These are phyloP conservation scores for Drosophila anceps DNA, from an alignment of 2,888 invertebrate species.

Conservation along the genomic window DNA sequence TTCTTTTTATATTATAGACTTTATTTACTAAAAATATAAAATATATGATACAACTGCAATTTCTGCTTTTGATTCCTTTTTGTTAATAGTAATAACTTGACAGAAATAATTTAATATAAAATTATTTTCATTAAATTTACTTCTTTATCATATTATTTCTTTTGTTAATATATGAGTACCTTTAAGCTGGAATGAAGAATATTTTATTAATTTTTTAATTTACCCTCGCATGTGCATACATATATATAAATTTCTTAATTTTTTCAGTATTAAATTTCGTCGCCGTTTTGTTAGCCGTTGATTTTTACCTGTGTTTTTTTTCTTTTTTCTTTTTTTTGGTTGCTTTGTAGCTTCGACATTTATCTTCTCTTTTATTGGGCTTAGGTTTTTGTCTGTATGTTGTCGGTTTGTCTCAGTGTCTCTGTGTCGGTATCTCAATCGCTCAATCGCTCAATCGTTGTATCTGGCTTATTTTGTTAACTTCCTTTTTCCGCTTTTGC, in stretches of 20 bases:
- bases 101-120: no score
- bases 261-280: slow-evolving; percentile 68
- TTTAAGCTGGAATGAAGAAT: no score
- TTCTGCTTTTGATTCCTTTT: neutral
- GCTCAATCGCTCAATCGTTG: slow-evolving; percentile 73
- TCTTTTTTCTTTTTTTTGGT: neutral
- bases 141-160: neutral
- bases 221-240: slow-evolving; percentile 1
- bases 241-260: slow-evolving; percentile 69
- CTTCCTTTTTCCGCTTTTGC: slow-evolving; percentile 75
- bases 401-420: slow-evolving; percentile 36
- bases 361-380: slow-evolving; percentile 78
- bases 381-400: slow-evolving; percentile 51
- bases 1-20: no score
- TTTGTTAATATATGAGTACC: no score
- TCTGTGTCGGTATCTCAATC: slow-evolving; percentile 68
- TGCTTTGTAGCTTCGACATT: slow-evolving; percentile 61
- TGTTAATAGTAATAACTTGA: no score
- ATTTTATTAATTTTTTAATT: neutral
- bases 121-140: no score
- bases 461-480: slow-evolving; percentile 80
- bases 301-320: slow-evolving; percentile 71
- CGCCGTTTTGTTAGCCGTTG: slow-evolving; percentile 70
- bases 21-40: no score
- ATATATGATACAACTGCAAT: neutral